These are phyloP conservation scores for Poeciliopsis occidentalis DNA, from an alignment of 2,113 vertebrate species.

Conservation along the genomic window DNA sequence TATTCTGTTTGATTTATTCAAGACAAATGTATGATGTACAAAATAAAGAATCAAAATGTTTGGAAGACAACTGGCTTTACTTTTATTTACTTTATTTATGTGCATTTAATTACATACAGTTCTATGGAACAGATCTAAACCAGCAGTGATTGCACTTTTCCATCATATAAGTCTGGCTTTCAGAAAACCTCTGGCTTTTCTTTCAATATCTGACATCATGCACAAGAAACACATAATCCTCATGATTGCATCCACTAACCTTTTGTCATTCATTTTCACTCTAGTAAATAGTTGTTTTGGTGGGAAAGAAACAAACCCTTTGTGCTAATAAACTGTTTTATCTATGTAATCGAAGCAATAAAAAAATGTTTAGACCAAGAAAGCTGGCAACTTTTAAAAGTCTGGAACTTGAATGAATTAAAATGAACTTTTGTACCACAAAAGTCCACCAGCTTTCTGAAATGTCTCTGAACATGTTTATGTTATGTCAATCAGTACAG, in stretches of 20 bases:
- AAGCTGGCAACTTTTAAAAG: background rate
- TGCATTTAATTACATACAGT: background rate
- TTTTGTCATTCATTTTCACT: too few species aligned
- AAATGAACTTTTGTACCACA: background rate
- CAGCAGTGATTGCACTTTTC: background rate
- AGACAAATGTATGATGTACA: background rate
- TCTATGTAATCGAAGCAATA: too few species aligned
- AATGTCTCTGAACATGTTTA: background rate
- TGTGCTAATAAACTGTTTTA: background rate
- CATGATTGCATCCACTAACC: too few species aligned
- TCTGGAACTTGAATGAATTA: background rate
- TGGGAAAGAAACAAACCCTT: too few species aligned
- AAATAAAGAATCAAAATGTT: background rate
- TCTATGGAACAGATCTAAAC: background rate
- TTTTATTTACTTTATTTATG: background rate
- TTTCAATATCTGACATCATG: too few species aligned
- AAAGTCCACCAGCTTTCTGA: background rate
- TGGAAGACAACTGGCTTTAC: background rate
- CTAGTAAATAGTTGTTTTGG: too few species aligned
- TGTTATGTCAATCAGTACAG: background rate
- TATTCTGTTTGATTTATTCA: background rate
- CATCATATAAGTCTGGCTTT: background rate
- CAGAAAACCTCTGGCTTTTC: background rate
- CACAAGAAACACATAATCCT: too few species aligned
- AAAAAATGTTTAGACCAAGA: background rate